These are phyloP conservation scores for Pogonus chalceus DNA, from an alignment of 1,140 invertebrate genomes.

Conservation along the genomic window DNA sequence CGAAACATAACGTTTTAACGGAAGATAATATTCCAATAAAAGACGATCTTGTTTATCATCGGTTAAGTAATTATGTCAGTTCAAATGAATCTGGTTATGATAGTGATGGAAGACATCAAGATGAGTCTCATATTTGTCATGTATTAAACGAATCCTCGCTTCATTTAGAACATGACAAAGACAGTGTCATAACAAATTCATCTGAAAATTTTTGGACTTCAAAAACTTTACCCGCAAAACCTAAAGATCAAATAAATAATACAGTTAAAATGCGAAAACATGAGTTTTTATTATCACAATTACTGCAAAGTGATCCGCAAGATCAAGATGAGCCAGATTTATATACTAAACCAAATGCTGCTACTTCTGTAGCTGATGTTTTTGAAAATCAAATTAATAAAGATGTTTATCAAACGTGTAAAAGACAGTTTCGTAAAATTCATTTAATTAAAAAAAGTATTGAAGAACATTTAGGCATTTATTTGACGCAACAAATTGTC, in stretches of 20 bases:
- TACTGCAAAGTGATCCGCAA: slow-evolving; percentile 30
- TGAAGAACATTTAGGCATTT: slow-evolving; percentile 58
- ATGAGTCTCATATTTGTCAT: slow-evolving; percentile 38
- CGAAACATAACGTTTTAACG: slow-evolving; percentile 1
- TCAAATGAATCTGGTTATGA: slow-evolving; percentile 77
- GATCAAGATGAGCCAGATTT: slow-evolving; percentile 6
- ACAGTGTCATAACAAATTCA: background rate
- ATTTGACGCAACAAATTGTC: slow-evolving; percentile 52
- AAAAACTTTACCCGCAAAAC: slow-evolving; percentile 1
- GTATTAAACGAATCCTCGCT: slow-evolving; percentile 18
- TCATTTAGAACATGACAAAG: background rate
- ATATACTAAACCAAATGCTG: background rate
- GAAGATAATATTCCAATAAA: background rate
- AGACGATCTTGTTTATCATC: slow-evolving; percentile 38
- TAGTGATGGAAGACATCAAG: slow-evolving; percentile 57
- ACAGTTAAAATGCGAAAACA: slow-evolving; percentile 41
- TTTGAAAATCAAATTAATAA: background rate
- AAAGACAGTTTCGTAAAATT: slow-evolving; percentile 44
- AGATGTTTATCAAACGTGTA: slow-evolving; percentile 23
- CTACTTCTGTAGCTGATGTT: too few species aligned
- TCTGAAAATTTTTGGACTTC: background rate
- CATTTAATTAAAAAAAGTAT: slow-evolving; percentile 47
- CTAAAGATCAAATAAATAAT: slow-evolving; percentile 32
- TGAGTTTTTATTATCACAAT: slow-evolving; percentile 37
- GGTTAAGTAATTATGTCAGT: slow-evolving; percentile 58